These are phyloP conservation scores for Onychorhynchus coronatus DNA, from an alignment of 2,113 vertebrate genomes.

Conservation along the genomic window DNA sequence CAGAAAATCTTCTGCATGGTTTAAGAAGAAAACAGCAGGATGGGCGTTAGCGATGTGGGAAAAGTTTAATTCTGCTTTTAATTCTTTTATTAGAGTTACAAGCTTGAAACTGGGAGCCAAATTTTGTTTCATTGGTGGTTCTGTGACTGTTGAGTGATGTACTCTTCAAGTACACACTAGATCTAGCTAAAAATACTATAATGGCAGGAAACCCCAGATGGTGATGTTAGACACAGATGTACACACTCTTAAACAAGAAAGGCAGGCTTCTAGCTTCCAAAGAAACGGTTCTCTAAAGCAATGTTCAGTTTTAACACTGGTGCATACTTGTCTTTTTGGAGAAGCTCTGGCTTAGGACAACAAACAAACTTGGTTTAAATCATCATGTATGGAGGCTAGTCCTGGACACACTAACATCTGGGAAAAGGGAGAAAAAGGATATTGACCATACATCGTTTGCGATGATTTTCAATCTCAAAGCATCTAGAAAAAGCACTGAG, in stretches of 20 bases:
- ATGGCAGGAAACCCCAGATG: not conserved
- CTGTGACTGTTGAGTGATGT: not conserved
- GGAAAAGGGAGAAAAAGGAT: not conserved
- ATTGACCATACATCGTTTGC: not conserved
- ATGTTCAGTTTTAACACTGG: not conserved
- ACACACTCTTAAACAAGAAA: not conserved
- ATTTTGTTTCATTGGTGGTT: not conserved
- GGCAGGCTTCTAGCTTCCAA: not conserved
- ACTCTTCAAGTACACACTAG: not conserved
- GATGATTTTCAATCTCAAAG: not conserved
- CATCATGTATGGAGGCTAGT: not conserved
- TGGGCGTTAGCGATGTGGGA: not conserved
- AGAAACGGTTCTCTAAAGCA: not conserved
- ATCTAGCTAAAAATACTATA: not conserved
- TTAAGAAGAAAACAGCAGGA: not conserved
- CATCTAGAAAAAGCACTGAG: not conserved
- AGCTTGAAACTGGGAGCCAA: not conserved
- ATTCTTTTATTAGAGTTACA: not conserved
- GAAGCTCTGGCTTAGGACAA: not conserved
- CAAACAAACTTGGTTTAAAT: not conserved
- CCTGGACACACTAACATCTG: not conserved
- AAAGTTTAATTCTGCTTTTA: not conserved
- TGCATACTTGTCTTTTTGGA: not conserved
- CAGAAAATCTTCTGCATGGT: not conserved
- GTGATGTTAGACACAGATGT: not conserved